Evolutionary conservation across 2,113 vertebrate species (phyloP).

Genomic region (Felis chaus): DNA sequence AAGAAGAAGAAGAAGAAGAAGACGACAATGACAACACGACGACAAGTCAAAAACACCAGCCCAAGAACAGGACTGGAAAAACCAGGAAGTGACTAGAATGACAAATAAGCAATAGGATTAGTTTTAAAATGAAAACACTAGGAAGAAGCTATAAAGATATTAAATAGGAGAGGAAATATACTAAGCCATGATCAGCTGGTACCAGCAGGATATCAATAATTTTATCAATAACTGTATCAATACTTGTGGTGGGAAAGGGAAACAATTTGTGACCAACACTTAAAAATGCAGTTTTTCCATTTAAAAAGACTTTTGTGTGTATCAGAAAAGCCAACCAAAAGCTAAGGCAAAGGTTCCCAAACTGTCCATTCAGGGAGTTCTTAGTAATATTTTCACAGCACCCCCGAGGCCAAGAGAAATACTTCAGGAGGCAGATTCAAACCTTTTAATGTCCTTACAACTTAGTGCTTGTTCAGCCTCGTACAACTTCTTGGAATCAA

Average conservation of each 20-base stretch:
- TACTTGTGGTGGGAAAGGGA: not conserved
- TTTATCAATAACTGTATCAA: not conserved
- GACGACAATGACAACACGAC: too few relatives aligned
- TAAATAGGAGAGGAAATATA: not conserved
- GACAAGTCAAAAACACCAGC: not conserved
- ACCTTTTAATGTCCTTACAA: not conserved
- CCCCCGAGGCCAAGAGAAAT: slow-evolving; percentile 11
- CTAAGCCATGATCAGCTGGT: not conserved
- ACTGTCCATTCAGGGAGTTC: not conserved
- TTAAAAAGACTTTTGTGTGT: not conserved
- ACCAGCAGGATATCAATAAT: slow-evolving; percentile 14
- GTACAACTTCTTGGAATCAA: slow-evolving; percentile 20
- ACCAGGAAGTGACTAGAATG: not conserved
- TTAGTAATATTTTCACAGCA: not conserved
- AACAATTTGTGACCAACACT: not conserved
- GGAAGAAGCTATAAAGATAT: slow-evolving; percentile 4
- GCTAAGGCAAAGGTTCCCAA: not conserved
- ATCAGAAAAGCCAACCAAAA: slow-evolving; percentile 45
- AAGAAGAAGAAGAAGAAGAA: too few relatives aligned
- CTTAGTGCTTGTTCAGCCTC: not conserved
- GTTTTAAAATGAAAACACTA: slow-evolving; percentile 15
- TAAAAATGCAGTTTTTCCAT: not conserved
- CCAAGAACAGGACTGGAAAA: not conserved
- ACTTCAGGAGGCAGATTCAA: not conserved
- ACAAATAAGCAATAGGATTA: not conserved